Base-by-base conservation (phyloP, 2,797 vertebrate genomes). In the Acanthopagrus latus region DNA sequence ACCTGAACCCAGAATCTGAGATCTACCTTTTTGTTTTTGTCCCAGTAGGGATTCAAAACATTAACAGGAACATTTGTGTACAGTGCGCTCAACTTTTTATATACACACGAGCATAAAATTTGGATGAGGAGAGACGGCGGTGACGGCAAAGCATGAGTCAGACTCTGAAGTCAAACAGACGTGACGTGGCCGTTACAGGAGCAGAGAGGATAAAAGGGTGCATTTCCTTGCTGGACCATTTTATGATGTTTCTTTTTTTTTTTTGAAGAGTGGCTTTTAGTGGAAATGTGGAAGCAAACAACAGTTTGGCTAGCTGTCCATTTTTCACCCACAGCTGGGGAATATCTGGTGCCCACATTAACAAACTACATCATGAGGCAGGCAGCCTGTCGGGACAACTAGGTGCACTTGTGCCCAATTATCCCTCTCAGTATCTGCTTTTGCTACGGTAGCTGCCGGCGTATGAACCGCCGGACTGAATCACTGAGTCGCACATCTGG, bases 341-440 rank as follows among this genome's bases (percentile, higher is more conserved):
- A 85, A 76, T 75, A 68, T 81, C 66, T 25, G 41, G 68, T 67
- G 80, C 77, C 76, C 69, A 77, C 64, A 83, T 78, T 73, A 84
- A 79, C 73, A 78, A 65, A 85, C 73, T 63, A 43, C 74, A 71
- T 82, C 71, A 64, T 70, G 76, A 85, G 76, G 76, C 78, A 55
- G 68, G 59, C 76, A 47, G 81, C 74, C 86, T 78, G 65, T 59
- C 57, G 83, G 85, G 71, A 91, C 81, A 78, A 83, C 52, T 64
- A 88, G 83, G 29, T 65, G 78, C 84, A 91, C 84, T 87, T 84
- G 84, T 80, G 85, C 67, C 66, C 87, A 84, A 86, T 91, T 90
- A 91, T 91, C 89, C 89, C 86, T 88, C 86, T 87, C 74, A 74
- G 64, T 82, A 69, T 78, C 68, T 80, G 83, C 78, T 70, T 89